A percentile compares a stretch with the other conserved stretches of the same genome.
These are phyloP conservation scores for Orientallactaga bullata DNA, from an alignment of 2,113 vertebrate species.

Conservation along the genomic window DNA sequence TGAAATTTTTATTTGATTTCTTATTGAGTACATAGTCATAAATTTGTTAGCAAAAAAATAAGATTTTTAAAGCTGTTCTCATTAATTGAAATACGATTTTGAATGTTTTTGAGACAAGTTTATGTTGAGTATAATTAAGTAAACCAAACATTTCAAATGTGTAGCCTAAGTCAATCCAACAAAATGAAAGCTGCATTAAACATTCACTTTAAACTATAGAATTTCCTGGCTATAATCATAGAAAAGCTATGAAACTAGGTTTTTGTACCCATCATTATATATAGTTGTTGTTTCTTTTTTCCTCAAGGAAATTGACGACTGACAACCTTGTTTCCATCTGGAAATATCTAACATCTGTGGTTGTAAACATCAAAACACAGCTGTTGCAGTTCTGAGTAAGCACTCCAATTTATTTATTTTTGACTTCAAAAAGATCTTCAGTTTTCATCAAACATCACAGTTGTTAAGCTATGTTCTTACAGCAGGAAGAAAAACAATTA, in stretches of 20 bases:
- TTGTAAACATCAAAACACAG: constrained; percentile 81
- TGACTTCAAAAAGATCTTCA: constrained; percentile 72
- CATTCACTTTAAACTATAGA: constrained; percentile 47
- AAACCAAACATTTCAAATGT: constrained; percentile 18
- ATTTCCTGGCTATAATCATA: constrained; percentile 7
- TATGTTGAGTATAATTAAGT: background rate
- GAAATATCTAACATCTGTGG: constrained; percentile 80
- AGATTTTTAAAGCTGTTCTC: background rate
- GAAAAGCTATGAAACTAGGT: constrained; percentile 41
- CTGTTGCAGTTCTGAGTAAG: constrained; percentile 76
- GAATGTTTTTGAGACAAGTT: background rate
- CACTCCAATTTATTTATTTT: constrained; percentile 81
- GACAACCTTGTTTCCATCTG: constrained; percentile 81
- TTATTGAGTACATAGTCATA: background rate
- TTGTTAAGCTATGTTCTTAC: constrained; percentile 73
- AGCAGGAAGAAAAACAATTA: constrained; percentile 70
- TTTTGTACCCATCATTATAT: constrained; percentile 54
- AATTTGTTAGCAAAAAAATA: background rate
- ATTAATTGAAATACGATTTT: background rate
- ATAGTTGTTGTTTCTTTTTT: constrained; percentile 9
- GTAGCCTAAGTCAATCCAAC: constrained; percentile 22
- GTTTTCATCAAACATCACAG: constrained; percentile 77
- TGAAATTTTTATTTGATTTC: background rate
- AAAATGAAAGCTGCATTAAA: background rate
- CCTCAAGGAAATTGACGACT: constrained; percentile 73